Conservation (phyloP, 2,888 invertebrate species). For the Notodonta dromedarius region DNA sequence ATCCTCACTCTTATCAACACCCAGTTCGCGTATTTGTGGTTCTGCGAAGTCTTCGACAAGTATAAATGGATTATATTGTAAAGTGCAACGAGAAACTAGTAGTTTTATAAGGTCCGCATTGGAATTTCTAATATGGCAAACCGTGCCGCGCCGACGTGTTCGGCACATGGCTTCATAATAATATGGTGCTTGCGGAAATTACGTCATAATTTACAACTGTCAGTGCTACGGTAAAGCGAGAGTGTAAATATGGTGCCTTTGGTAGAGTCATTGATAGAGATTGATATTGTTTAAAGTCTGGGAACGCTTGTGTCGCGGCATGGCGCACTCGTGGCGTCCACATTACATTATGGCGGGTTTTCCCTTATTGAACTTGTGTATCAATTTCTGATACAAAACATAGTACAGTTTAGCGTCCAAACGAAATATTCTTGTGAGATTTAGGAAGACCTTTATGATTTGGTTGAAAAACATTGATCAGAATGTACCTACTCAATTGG, state of each 20-base stretch:
- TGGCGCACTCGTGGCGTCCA: slow-evolving; percentile 78
- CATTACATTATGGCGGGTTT: slow-evolving; percentile 76
- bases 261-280: slow-evolving; percentile 30
- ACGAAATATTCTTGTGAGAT: background rate
- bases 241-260: slow-evolving; percentile 56
- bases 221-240: slow-evolving; percentile 57
- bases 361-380: slow-evolving; percentile 43
- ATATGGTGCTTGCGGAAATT: slow-evolving; percentile 74
- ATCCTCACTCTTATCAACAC: slow-evolving; percentile 78
- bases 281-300: slow-evolving; percentile 29
- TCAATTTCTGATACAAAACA: background rate
- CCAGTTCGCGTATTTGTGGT: slow-evolving; percentile 81
- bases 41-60: slow-evolving; percentile 80
- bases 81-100: slow-evolving; percentile 67
- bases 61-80: slow-evolving; percentile 84
- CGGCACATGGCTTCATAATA: slow-evolving; percentile 79
- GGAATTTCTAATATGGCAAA: slow-evolving; percentile 79
- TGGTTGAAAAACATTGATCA: background rate
- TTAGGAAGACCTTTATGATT: background rate
- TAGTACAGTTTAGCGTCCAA: background rate
- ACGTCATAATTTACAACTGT: slow-evolving; percentile 58
- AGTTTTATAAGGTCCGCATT: slow-evolving; percentile 78
- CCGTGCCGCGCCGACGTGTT: slow-evolving; percentile 78
- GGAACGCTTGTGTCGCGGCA: slow-evolving; percentile 45
- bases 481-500: slow-evolving; percentile 5